Evolutionary conservation across 2,888 invertebrate species (phyloP), one percentile per base, ranked within the genome.

Genomic region (Lithophane socia): DNA sequence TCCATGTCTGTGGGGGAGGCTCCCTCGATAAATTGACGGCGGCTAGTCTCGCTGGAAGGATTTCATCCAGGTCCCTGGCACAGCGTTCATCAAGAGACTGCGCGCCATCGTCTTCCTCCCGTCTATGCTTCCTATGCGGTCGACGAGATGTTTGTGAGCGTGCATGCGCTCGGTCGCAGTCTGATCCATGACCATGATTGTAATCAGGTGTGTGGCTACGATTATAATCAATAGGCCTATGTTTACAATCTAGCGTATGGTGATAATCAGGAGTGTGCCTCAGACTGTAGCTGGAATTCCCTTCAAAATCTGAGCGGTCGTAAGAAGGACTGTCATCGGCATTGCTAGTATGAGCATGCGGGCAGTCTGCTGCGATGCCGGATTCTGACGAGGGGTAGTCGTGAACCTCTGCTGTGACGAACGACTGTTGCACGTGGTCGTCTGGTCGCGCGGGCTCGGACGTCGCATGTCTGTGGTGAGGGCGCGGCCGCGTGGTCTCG

Each of bases 331-430:
- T 96, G 86, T 97, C 96, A 85, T 97, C 95, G 69, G 95, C 94
- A 82, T 94, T 96, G 89, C 95, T 96, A 74, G 94, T 94, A 86
- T 96, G 96, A n/a, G 96, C 92, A 81, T 96, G 96, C 0, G 96
- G 94, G 83, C 97, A 97, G 84, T 97, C 97, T 80, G 97, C 96
- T 47, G 97, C 97, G 76, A 97, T 97, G 65, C 97, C 97, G n/a
- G 96, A 96, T 83, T 97, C 97, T 65, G 97, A 97, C n/a, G 97
- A 97, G 8, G 97, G 97, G 79, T 97, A 97, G 82, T 97, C 96
- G 93, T 97, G 97, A 69, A 97, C 97, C 88, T 97, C 96, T 77
- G 96, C 94, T 18, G 96, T 96, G 67, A 92, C 97, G 21, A 97
- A 83, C 9, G 82, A 83, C 72, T 83, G 86, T 29, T 83, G 94